A percentile compares a stretch with the other conserved stretches of the same genome.
These are phyloP conservation scores for Xiphophorus hellerii DNA, from an alignment of 2,113 vertebrate genomes.

Conservation along the genomic window DNA sequence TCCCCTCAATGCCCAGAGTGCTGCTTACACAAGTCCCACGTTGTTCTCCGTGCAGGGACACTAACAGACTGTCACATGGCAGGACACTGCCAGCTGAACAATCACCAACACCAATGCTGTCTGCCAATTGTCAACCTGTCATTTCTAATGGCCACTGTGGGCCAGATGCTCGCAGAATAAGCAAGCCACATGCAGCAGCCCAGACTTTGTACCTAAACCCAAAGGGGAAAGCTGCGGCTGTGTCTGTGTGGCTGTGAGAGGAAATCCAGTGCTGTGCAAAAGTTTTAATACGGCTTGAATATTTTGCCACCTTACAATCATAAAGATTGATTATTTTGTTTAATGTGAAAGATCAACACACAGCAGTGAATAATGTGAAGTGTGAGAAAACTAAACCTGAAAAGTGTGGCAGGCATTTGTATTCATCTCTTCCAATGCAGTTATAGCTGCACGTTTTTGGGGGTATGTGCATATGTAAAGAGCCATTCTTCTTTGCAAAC, in stretches of 20 bases:
- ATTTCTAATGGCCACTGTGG: conserved; percentile 72
- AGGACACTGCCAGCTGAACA: conserved; percentile 77
- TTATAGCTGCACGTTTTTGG: not conserved
- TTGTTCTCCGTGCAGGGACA: conserved; percentile 62
- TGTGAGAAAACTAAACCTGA: not conserved
- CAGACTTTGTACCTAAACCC: conserved; percentile 59
- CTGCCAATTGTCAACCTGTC: conserved; percentile 76
- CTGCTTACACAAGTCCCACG: conserved; percentile 60
- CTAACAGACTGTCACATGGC: conserved; percentile 73
- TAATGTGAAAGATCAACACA: not conserved
- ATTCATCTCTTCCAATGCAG: too few species aligned
- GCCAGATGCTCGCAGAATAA: conserved; percentile 74
- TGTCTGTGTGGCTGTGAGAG: conserved; percentile 5
- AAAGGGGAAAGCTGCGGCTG: conserved; percentile 25
- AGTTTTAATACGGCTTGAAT: not conserved
- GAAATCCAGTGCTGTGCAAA: not conserved
- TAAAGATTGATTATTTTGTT: not conserved
- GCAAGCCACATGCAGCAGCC: conserved; percentile 42
- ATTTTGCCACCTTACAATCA: not conserved
- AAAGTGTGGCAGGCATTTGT: too few species aligned
- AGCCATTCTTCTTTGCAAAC: not conserved
- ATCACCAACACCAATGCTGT: conserved; percentile 77
- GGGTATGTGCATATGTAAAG: not conserved
- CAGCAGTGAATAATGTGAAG: not conserved
- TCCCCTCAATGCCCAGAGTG: conserved; percentile 50